Percentiles rank a stretch among this genome's conserved stretches.
Evolutionary conservation across 2,797 vertebrate species (phyloP).

Genomic region (Eleutherodactylus coqui): DNA sequence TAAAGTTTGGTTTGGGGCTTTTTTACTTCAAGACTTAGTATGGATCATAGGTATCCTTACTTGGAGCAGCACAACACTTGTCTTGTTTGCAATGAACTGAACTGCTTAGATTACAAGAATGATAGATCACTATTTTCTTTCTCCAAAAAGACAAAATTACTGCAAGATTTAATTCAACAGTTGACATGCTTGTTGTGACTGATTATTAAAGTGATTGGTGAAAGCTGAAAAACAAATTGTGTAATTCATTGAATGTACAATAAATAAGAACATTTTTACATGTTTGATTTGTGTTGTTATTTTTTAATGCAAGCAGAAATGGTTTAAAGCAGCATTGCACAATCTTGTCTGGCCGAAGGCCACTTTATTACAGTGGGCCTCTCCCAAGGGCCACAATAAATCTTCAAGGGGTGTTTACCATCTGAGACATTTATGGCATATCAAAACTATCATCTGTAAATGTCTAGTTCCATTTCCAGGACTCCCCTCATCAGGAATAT

Average conservation of each 20-base stretch:
- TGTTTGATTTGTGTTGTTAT: conserved; percentile 39
- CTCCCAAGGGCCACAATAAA: too few relatives aligned
- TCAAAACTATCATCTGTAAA: too few relatives aligned
- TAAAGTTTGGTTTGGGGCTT: conserved; percentile 65
- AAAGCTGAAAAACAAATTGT: conserved; percentile 21
- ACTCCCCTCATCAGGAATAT: too few relatives aligned
- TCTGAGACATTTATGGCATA: too few relatives aligned
- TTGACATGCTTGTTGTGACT: background rate
- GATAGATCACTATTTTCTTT: conserved; percentile 1
- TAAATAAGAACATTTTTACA: conserved; percentile 53
- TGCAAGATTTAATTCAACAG: background rate
- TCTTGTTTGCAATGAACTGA: conserved; percentile 23
- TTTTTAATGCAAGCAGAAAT: background rate
- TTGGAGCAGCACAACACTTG: conserved; percentile 41
- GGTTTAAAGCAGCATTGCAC: background rate
- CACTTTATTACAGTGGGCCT: too few relatives aligned
- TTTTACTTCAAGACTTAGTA: conserved; percentile 25
- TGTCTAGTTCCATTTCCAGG: too few relatives aligned
- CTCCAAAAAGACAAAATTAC: background rate
- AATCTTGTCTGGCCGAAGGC: too few relatives aligned
- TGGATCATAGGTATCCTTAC: conserved; percentile 28
- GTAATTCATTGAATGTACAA: conserved; percentile 52
- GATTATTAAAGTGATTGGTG: conserved; percentile 12
- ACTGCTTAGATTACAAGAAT: conserved; percentile 28
- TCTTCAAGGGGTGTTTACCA: too few relatives aligned